Evolutionary conservation across 2,113 vertebrate genomes (phyloP), one percentile per base, ranked within the genome.

Genomic region (Agelaius tricolor): DNA sequence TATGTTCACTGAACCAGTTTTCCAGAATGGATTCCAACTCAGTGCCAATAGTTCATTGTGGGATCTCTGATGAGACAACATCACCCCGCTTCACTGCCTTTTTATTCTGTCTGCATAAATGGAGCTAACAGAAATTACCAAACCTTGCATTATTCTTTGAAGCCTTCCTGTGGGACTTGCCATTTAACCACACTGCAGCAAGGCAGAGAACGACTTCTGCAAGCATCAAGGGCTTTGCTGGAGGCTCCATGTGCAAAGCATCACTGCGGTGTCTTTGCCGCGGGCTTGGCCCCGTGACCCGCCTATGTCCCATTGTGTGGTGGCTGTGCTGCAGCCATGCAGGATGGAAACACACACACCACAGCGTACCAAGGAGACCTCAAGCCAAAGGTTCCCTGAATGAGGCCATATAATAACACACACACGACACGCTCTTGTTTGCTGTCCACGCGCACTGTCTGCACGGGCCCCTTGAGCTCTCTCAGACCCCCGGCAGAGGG

Each of bases 401-500:
- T 3, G 30, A 71, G 59, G 33, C 59, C 62, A 5, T 9, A 2
- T 4, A 74, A 11, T 7, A 49, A 58, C 6, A 59, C 19, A 66
- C 3, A 4, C 10, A 15, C 4, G 59, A 31, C 61, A 19, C 1
- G 3, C 15, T 37, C 57, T 1, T 4, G 44, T 0, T 58, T 58
- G 71, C 78, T 30, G 20, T 44, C 31, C 31, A 2, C 2, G 33
- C 23, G 4, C 6, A 20, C 0, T 0, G 24, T 28, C 35, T 47
- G 37, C 67, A 28, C 11, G 15, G 58, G 46, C 28, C 88, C 82
- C 76, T 31, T 76, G 23, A 37, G 7, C 39, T 96, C 94, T 76
- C 87, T 72, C 33, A 62, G 78, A 54, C 0, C 3, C 57, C 95
- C 98, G 97, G 96, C 86, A 97, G 98, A 97, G 98, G 98, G 97